These are phyloP conservation scores for Agonum fuliginosum DNA, from an alignment of 2,888 invertebrate species.

Conservation along the genomic window DNA sequence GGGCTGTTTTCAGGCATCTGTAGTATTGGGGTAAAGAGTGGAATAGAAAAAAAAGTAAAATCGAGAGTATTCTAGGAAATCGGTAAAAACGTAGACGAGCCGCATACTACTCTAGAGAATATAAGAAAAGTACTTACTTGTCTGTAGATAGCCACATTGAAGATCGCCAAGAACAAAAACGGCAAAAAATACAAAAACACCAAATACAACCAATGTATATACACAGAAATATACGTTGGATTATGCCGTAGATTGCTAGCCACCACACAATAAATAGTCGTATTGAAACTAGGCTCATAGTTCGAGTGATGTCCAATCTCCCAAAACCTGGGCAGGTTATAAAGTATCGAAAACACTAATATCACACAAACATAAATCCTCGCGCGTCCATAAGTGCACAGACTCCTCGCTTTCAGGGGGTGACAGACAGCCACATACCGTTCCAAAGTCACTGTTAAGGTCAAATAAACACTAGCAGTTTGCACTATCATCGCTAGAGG, in stretches of 20 bases:
- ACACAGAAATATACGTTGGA: slow-evolving; percentile 86
- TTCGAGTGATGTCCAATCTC: slow-evolving; percentile 76
- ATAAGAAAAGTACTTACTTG: slow-evolving; percentile 78
- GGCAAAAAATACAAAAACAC: slow-evolving; percentile 96
- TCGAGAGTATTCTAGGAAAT: too few relatives aligned
- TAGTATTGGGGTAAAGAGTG: too few relatives aligned
- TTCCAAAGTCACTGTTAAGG: slow-evolving; percentile 92
- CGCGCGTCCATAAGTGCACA: slow-evolving; percentile 93
- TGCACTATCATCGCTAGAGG: slow-evolving; percentile 92
- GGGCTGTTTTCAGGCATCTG: too few relatives aligned
- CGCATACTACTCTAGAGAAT: too few relatives aligned
- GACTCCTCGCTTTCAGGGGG: slow-evolving; percentile 89
- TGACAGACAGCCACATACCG: slow-evolving; percentile 96
- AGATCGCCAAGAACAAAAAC: slow-evolving; percentile 88
- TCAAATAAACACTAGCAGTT: slow-evolving; percentile 95
- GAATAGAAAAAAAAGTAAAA: too few relatives aligned
- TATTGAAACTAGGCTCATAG: slow-evolving; percentile 73
- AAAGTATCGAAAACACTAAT: slow-evolving; percentile 85
- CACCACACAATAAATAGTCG: slow-evolving; percentile 81
- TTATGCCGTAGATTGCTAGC: slow-evolving; percentile 83
- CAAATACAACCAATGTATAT: slow-evolving; percentile 96
- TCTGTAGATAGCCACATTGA: slow-evolving; percentile 93
- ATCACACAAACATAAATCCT: slow-evolving; percentile 89
- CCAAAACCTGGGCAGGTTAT: slow-evolving; percentile 90
- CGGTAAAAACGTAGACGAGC: too few relatives aligned